Percentiles rank a stretch among this genome's conserved stretches.
Conservation (phyloP, 2,888 invertebrate species). For the Aromia moschata region DNA sequence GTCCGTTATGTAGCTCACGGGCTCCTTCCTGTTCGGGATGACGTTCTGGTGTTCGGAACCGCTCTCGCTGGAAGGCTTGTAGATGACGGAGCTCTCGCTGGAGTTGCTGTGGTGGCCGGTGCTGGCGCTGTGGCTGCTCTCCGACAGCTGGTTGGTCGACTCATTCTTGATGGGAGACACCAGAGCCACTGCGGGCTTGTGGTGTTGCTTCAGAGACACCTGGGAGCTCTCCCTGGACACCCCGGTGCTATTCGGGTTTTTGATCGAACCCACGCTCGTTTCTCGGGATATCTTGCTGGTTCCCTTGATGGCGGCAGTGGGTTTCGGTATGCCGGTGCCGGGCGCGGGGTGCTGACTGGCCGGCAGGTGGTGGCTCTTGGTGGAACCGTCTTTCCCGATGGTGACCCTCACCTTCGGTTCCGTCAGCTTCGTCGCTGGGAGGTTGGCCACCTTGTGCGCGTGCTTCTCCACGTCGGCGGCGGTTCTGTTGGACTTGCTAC, state of each 20-base stretch:
- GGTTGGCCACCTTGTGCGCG: constrained; percentile 58
- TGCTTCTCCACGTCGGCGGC: constrained; percentile 59
- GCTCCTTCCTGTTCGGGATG: constrained; percentile 68
- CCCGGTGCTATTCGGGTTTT: constrained; percentile 54
- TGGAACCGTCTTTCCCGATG: constrained; percentile 35
- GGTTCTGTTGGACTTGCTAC: constrained; percentile 51
- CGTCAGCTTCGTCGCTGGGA: constrained; percentile 53
- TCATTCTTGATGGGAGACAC: constrained; percentile 81
- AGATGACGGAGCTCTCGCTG: constrained; percentile 78
- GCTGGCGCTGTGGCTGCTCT: constrained; percentile 73
- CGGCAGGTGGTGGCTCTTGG: constrained; percentile 38
- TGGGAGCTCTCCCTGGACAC: constrained; percentile 60
- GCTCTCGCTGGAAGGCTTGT: constrained; percentile 77
- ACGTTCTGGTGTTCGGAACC: constrained; percentile 68
- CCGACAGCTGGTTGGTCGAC: constrained; percentile 69
- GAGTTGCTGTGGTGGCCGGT: constrained; percentile 77
- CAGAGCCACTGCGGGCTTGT: constrained; percentile 63
- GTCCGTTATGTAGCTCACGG: constrained; percentile 60
- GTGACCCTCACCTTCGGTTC: constrained; percentile 58
- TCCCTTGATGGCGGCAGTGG: constrained; percentile 91
- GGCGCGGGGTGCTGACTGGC: constrained; percentile 53
- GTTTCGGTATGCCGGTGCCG: constrained; percentile 84
- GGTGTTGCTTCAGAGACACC: constrained; percentile 47
- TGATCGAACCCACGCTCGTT: constrained; percentile 62
- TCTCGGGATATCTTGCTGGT: constrained; percentile 77